These are phyloP conservation scores for Thripadectes ignobilis DNA, from an alignment of 2,797 vertebrate species.

Conservation along the genomic window DNA sequence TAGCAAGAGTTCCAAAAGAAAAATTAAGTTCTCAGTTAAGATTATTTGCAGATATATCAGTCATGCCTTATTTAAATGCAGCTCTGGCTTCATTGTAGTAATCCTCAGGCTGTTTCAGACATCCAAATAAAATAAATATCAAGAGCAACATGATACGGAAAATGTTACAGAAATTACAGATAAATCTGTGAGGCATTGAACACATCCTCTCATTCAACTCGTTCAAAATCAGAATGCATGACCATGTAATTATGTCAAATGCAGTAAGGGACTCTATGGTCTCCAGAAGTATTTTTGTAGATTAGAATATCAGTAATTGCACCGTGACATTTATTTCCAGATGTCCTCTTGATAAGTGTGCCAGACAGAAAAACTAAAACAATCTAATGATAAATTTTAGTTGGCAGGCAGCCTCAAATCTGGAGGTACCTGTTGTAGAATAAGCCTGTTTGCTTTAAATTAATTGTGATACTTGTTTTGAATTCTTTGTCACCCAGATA, in stretches of 20 bases:
- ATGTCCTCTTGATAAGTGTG: background rate
- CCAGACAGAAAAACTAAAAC: background rate
- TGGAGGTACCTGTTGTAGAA: background rate
- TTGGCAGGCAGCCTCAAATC: background rate
- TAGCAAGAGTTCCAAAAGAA: background rate
- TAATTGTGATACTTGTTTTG: background rate
- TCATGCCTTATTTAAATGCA: background rate
- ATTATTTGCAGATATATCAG: background rate
- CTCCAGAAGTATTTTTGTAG: background rate
- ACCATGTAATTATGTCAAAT: background rate
- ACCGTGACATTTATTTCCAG: background rate
- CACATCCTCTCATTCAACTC: background rate
- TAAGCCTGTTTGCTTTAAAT: background rate
- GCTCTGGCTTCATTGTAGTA: background rate
- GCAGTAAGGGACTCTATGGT: background rate
- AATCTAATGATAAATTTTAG: background rate
- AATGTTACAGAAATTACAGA: constrained; percentile 17
- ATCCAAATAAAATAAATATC: constrained; percentile 9
- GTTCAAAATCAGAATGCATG: constrained; percentile 18
- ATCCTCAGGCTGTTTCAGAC: background rate
- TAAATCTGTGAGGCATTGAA: background rate
- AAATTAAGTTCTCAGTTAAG: background rate
- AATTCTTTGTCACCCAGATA: background rate
- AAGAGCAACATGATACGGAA: background rate
- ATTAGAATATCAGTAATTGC: background rate